phyloP scores from a whole-genome alignment of 2,888 invertebrate genomes.

The Caenorhabditis sp. region DNA sequence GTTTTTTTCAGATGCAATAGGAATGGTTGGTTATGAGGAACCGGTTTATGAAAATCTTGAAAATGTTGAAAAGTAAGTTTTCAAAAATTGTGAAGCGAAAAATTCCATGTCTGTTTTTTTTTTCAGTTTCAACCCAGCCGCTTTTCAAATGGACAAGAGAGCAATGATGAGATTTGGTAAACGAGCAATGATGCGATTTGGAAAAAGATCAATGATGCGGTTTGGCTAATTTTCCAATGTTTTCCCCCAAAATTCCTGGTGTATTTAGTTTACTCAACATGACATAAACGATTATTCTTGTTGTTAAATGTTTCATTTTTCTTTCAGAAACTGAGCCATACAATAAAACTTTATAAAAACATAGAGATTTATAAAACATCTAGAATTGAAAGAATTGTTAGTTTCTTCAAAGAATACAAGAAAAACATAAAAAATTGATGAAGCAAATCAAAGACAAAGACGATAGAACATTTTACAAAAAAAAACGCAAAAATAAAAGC shows the following conservation, averaged over 20 bases:
- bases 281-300: not conserved
- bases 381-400: not conserved
- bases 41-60: not conserved
- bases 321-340: not conserved
- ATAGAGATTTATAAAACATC: not conserved
- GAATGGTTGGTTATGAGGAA: not conserved
- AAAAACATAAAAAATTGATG: not conserved
- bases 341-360: not conserved
- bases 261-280: not conserved
- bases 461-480: not conserved
- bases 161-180: conserved; percentile 53
- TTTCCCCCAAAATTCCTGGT: not conserved
- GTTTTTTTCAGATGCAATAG: not conserved
- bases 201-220: conserved; percentile 48
- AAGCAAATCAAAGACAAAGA: not conserved
- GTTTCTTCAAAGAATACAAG: not conserved
- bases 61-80: not conserved
- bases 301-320: not conserved
- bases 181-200: conserved; percentile 52
- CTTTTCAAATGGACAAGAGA: conserved; percentile 21
- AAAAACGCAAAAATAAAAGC: not conserved
- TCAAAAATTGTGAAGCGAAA: not conserved
- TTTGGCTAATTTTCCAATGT: conserved; percentile 25
- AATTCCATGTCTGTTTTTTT: not conserved
- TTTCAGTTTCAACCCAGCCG: not conserved